These are phyloP conservation scores for Coluber constrictor DNA, from an alignment of 2,797 vertebrate genomes.

Conservation along the genomic window DNA sequence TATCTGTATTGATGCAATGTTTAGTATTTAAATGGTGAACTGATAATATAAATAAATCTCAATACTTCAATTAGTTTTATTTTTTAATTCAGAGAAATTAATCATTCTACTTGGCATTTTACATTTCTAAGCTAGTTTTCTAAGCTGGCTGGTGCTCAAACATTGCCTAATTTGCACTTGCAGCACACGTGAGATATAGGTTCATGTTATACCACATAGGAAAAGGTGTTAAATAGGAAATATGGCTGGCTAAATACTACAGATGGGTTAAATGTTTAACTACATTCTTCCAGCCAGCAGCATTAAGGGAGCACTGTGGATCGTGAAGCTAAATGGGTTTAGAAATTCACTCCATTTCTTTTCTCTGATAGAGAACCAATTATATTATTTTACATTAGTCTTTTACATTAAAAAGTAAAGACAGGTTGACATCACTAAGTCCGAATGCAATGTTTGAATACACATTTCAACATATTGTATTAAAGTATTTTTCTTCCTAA, in stretches of 20 bases:
- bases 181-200: neutral
- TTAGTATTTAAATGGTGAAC: constrained; percentile 2
- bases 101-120: constrained; percentile 24
- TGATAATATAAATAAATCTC: constrained; percentile 13
- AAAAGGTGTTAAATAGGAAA: constrained; percentile 20
- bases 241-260: constrained; percentile 9
- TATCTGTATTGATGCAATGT: fast-evolving
- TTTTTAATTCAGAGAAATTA: constrained; percentile 21
- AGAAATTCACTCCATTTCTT: neutral
- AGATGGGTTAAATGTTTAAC: neutral
- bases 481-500: neutral
- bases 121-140: neutral
- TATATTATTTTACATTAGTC: neutral
- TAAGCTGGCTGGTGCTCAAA: neutral
- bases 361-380: neutral
- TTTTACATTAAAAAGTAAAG: neutral
- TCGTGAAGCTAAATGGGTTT: neutral
- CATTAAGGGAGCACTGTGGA: neutral
- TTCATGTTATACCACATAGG: neutral
- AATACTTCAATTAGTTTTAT: constrained; percentile 1
- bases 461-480: neutral
- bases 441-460: neutral
- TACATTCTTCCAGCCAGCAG: neutral
- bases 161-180: constrained; percentile 24
- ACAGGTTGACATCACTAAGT: neutral